phyloP scores from a whole-genome alignment of 1,140 invertebrate genomes.

The Drosophila sp. region DNA sequence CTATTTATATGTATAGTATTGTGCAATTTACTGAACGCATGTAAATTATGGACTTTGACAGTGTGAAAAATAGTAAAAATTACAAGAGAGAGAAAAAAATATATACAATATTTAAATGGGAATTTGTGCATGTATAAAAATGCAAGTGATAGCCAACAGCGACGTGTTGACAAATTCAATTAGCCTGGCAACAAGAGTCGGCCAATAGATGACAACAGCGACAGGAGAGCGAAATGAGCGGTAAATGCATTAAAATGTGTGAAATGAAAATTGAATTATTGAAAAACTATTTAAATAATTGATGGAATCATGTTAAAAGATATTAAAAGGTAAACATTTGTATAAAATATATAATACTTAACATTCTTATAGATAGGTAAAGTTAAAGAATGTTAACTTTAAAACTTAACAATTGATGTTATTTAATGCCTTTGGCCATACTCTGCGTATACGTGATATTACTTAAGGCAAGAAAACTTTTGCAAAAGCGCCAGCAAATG shows the following conservation, averaged over 20 bases:
- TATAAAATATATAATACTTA: not conserved
- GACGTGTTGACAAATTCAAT: constrained; percentile 75
- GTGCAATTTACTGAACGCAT: constrained; percentile 9
- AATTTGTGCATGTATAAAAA: constrained; percentile 34
- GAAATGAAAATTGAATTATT: constrained; percentile 30
- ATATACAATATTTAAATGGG: constrained; percentile 20
- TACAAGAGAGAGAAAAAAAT: constrained; percentile 23
- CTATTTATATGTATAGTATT: constrained; percentile 10
- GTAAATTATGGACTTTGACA: constrained; percentile 34
- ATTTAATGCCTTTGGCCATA: not conserved
- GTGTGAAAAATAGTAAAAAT: constrained; percentile 50
- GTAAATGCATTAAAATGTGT: constrained; percentile 8
- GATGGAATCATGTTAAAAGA: not conserved
- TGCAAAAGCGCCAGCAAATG: too few relatives aligned
- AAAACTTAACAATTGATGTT: not conserved
- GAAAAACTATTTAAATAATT: constrained; percentile 31
- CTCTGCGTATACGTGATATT: constrained; percentile 17
- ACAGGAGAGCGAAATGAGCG: not conserved
- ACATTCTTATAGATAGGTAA: too few relatives aligned
- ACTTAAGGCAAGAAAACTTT: not conserved
- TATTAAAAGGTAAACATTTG: constrained; percentile 5
- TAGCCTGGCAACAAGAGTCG: constrained; percentile 54
- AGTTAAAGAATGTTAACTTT: not conserved
- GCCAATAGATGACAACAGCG: constrained; percentile 52
- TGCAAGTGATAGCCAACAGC: constrained; percentile 60